Evolutionary conservation across 2,113 vertebrate genomes (phyloP).

Genomic region (Anoplopoma fimbria): DNA sequence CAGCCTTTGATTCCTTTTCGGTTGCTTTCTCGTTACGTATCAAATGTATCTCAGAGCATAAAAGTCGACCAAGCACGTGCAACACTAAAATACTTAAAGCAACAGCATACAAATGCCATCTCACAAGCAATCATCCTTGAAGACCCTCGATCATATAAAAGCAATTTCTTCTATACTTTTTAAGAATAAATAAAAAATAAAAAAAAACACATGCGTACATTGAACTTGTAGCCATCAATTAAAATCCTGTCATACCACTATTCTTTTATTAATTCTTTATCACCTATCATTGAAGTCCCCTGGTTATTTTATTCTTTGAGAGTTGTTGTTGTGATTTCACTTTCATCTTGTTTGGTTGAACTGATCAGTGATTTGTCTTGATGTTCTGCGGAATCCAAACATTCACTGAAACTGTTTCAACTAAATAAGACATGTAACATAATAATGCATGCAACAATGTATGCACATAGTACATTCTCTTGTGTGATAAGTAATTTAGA

Average conservation of each 20-base stretch:
- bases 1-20: not conserved
- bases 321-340: not conserved
- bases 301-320: slow-evolving; percentile 28
- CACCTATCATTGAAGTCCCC: not conserved
- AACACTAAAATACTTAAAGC: not conserved
- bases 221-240: not conserved
- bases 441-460: not conserved
- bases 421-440: not conserved
- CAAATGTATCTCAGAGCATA: not conserved
- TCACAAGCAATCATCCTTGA: not conserved
- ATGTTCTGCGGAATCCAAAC: slow-evolving; percentile 5
- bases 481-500: not conserved
- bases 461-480: not conserved
- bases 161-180: not conserved
- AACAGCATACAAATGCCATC: not conserved
- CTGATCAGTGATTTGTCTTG: not conserved
- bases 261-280: slow-evolving; percentile 22
- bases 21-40: not conserved
- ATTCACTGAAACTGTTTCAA: not conserved
- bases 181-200: not conserved
- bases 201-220: not conserved
- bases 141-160: not conserved
- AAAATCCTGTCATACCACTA: not conserved
- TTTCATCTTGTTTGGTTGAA: slow-evolving; percentile 19
- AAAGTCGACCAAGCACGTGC: not conserved